Evolutionary conservation across 2,888 invertebrate genomes (phyloP), one percentile per base, ranked within the genome.

Genomic region (Acanthococcus lagerstroemiae): DNA sequence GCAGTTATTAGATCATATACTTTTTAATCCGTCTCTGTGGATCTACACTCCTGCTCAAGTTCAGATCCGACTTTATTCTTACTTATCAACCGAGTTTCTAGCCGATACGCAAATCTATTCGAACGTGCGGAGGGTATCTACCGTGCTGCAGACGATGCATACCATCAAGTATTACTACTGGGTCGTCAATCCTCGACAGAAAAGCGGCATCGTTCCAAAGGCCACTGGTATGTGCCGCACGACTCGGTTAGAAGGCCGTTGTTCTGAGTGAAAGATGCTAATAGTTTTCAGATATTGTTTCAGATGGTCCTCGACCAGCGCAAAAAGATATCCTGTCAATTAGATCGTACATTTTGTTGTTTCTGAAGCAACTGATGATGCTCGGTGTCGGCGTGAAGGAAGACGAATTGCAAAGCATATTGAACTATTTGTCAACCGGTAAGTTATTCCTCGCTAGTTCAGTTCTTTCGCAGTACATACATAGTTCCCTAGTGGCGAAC

Each of bases 11-110:
- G 99, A 99, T 80, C 95, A 97, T 81, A 90, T 99, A 68, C 85
- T 99, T 71, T 99, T 99, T 84, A 99, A 99, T 83, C 97, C 99
- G 7, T 93, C 95, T 27, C 82, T 99, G 69, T 99, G 99, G 99
- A 96, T 99, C 74, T 93, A 97, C 79, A 94, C 97, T 12, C 91
- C 95, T 58, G 91, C 96, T 30, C 87, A 90, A 70, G 97, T 97
- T 7, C 96, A 96, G 78, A 90, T 92, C 54, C 83, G 89, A 71
- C 84, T 99, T 57, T 99, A 99, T 81, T 92, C 93, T 74, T 99
- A 97, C 80, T 80, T 99, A 78, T 95, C 97, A 50, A 95, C 95
- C n/a, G 97, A 99, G 78, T 99, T 99, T 80, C 82, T 99, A 68
- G 91, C 91, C 68, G 95, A 97, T 77, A 93, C 95, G 1, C 95